A percentile compares a stretch with the other conserved stretches of the same genome.
Evolutionary conservation across 2,113 vertebrate genomes (phyloP).

Genomic region (Vimba vimba): DNA sequence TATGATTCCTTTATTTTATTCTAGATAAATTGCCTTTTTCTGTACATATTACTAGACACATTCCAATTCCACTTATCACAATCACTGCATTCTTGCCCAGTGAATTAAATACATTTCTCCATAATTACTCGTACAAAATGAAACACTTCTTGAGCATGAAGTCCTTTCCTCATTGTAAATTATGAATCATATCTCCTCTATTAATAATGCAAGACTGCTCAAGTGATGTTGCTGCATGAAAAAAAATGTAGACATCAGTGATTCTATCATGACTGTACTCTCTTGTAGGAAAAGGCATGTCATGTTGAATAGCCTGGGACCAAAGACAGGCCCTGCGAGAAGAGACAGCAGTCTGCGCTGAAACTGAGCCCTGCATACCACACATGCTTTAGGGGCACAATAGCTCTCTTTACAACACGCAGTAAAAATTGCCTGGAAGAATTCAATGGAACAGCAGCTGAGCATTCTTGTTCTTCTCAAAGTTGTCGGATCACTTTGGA

Average conservation of each 20-base stretch:
- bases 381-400: constrained; percentile 52
- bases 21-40: neutral
- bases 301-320: constrained; percentile 23
- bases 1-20: neutral
- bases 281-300: constrained; percentile 15
- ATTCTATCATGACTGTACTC: neutral
- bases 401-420: constrained; percentile 41
- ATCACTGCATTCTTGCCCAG: neutral
- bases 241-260: neutral
- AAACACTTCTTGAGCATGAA: neutral
- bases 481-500: constrained; percentile 8
- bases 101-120: neutral
- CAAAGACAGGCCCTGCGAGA: neutral
- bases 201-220: neutral
- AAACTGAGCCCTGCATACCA: constrained; percentile 41
- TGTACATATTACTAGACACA: neutral
- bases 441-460: constrained; percentile 12
- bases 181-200: neutral
- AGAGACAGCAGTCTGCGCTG: constrained; percentile 18
- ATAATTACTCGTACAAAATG: neutral
- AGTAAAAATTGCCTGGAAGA: constrained; percentile 44
- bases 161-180: neutral
- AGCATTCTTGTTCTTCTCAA: constrained; percentile 23
- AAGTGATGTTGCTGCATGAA: neutral
- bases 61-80: neutral